Evolutionary conservation across 2,888 invertebrate species (phyloP), one percentile per base, ranked within the genome.

Genomic region (Rotaria magnacalcarata): DNA sequence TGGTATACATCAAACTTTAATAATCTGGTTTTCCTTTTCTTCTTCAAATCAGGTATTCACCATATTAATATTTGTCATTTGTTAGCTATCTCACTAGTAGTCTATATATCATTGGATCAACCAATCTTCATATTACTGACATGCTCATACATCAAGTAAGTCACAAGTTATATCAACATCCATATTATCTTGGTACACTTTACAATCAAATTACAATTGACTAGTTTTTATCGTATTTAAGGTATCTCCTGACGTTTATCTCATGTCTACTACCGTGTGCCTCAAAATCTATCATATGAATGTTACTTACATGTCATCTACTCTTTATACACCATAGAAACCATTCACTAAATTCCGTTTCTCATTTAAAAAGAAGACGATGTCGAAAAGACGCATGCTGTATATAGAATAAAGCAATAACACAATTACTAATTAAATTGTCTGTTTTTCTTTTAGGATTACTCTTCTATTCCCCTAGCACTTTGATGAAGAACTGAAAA

Each of bases 161-260:
- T 34, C 34, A 34, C 34, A 34, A 34, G 2, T 34, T 93, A 34
- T 92, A 96, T 14, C 93, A 96, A 87, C 96, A 96, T 91, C 96
- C 96, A 8, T 96, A 96, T 91, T 96, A 96, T 47, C 8, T 80
- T 8, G 16, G 14, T 34, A 27, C 19, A 16, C 34, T 7, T 27
- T 60, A 27, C 34, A 27, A 67, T 4, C 6, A 27, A 16, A 14
- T 16, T 19, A 67, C 3, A 3, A 34, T 27, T 67, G 34, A 67
- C 11, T 52, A 2, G 8, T 34, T 3, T 67, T 67, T 67, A 16
- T 34, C 16, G 2, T n/a, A 90, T 90, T 90, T 95, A 24, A 96
- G 96, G 0, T 95, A 96, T 89, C 93, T 96, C 34, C 89, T 96
- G 84, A 93, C 95, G 88, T 93, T 94, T 86, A 90, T 93, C 85